A percentile compares a stretch with the other conserved stretches of the same genome.
phyloP scores from a whole-genome alignment of 2,113 vertebrate genomes.

The Alethe diademata region DNA sequence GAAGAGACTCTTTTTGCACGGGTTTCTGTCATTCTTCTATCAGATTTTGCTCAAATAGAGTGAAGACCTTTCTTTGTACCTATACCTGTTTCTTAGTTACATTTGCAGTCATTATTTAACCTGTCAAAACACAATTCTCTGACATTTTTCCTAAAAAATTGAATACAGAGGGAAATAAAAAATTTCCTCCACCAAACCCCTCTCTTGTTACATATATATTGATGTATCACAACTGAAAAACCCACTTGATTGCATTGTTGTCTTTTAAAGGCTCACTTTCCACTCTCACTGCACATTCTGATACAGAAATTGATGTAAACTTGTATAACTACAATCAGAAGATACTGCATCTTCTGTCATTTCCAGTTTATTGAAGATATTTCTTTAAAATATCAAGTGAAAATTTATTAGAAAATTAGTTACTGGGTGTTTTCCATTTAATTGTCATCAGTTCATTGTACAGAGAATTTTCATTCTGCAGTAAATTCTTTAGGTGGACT shows the following conservation, averaged over 20 bases:
- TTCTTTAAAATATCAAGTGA: not conserved
- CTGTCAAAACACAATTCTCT: not conserved
- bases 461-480: not conserved
- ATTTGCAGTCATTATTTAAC: not conserved
- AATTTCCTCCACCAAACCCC: fast-evolving
- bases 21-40: not conserved
- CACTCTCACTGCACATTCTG: not conserved
- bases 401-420: not conserved
- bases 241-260: not conserved
- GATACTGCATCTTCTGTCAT: not conserved
- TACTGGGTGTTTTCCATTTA: not conserved
- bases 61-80: not conserved
- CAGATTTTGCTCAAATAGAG: not conserved
- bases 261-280: not conserved
- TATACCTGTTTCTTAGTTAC: not conserved
- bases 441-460: not conserved
- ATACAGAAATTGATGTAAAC: not conserved
- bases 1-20: not conserved
- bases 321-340: not conserved
- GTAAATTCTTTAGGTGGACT: not conserved
- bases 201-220: not conserved
- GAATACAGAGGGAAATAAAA: not conserved
- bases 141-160: not conserved
- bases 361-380: not conserved
- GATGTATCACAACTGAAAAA: not conserved